Evolutionary conservation across 2,113 vertebrate species (phyloP).

Genomic region (Lipophrys pholis): DNA sequence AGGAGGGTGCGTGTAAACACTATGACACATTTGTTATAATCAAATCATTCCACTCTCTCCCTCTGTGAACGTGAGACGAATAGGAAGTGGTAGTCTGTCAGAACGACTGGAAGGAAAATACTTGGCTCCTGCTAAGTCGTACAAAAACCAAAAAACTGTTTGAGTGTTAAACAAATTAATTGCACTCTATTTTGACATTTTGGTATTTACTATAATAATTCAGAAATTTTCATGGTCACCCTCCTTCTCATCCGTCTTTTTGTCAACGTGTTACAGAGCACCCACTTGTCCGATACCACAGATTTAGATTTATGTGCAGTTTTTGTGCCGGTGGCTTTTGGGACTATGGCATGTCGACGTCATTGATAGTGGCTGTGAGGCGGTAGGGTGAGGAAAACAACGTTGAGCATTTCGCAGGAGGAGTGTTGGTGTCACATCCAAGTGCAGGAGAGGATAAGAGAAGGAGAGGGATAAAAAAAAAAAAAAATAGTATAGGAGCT

Average conservation of each 20-base stretch:
- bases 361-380: constrained; percentile 48
- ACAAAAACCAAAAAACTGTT: neutral
- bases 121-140: constrained; percentile 20
- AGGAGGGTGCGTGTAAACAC: constrained; percentile 69
- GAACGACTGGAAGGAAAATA: constrained; percentile 26
- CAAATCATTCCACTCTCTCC: constrained; percentile 57
- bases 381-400: constrained; percentile 55
- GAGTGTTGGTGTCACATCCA: constrained; percentile 39
- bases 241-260: neutral
- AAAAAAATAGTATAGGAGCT: neutral
- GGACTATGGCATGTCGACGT: constrained; percentile 40
- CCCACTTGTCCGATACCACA: constrained; percentile 4
- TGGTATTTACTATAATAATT: too few species aligned
- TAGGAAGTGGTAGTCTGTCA: constrained; percentile 35
- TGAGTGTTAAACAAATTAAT: too few species aligned
- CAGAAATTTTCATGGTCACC: neutral
- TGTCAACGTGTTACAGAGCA: neutral
- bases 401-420: constrained; percentile 34
- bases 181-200: too few species aligned
- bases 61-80: constrained; percentile 48
- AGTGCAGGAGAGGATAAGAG: constrained; percentile 12
- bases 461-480: neutral
- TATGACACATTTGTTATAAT: constrained; percentile 72
- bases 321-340: constrained; percentile 40
- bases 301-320: constrained; percentile 41